Evolutionary conservation across 2,113 vertebrate genomes (phyloP).

Genomic region (Lanius collurio): DNA sequence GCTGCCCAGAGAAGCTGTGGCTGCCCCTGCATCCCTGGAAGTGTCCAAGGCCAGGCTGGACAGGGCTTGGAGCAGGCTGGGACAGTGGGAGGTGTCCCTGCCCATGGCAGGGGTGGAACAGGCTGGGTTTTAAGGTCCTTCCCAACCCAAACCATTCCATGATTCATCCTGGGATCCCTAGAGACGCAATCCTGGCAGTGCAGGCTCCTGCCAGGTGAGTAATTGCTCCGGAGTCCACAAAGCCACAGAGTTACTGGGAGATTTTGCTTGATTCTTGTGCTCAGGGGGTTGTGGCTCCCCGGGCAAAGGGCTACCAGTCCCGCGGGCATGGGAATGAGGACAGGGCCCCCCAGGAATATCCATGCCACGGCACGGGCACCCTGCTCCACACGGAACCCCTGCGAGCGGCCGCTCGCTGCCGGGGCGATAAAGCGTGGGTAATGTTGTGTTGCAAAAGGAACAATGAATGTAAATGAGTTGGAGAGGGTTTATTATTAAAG

Average conservation of each 20-base stretch:
- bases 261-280: rapidly evolving
- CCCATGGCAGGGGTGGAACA: rapidly evolving
- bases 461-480: constrained; percentile 17
- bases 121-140: neutral
- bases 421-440: neutral
- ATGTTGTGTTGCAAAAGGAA: neutral
- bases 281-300: neutral
- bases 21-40: neutral
- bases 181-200: rapidly evolving
- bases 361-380: neutral
- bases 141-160: neutral
- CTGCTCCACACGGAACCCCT: rapidly evolving
- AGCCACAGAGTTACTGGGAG: rapidly evolving
- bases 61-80: rapidly evolving
- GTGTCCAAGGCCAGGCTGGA: rapidly evolving
- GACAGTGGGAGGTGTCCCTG: neutral
- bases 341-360: rapidly evolving
- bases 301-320: rapidly evolving
- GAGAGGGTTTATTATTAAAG: constrained; percentile 45
- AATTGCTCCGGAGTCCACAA: neutral
- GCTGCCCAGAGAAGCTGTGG: neutral
- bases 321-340: rapidly evolving
- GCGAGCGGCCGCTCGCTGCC: neutral
- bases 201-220: neutral
- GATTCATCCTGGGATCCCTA: neutral